These are phyloP conservation scores for Lasiommata megera DNA, from an alignment of 2,888 invertebrate genomes.

Conservation along the genomic window DNA sequence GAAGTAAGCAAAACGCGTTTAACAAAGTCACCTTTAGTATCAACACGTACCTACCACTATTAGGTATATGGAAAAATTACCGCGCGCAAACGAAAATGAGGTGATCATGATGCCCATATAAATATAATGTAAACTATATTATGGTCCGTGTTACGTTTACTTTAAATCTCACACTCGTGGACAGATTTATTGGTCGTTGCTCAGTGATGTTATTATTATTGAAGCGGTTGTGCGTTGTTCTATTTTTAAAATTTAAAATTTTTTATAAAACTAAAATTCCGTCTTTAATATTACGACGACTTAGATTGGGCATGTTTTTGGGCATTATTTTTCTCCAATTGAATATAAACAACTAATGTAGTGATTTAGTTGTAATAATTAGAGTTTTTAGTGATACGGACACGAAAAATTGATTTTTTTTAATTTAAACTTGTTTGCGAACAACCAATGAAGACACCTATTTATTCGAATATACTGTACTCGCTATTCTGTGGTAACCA, in stretches of 20 bases:
- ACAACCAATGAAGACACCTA: constrained; percentile 25
- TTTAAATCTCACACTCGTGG: background rate
- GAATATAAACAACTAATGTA: constrained; percentile 22
- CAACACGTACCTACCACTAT: no score
- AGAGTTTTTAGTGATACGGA: constrained; percentile 3
- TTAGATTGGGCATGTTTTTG: constrained; percentile 44
- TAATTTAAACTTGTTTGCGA: background rate
- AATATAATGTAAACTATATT: background rate
- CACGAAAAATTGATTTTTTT: background rate
- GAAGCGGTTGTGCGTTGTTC: constrained; percentile 69
- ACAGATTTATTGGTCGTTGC: constrained; percentile 49
- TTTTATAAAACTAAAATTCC: constrained; percentile 54
- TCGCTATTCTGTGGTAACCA: constrained; percentile 52
- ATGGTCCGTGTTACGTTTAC: background rate
- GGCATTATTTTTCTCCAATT: constrained; percentile 13
- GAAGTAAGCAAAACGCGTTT: background rate
- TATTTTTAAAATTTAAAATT: constrained; percentile 48
- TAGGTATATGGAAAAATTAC: no score
- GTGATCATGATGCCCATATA: no score
- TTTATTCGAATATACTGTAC: constrained; percentile 43
- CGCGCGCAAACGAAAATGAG: no score
- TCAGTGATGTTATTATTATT: constrained; percentile 51
- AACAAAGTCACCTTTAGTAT: background rate
- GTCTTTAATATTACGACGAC: constrained; percentile 66
- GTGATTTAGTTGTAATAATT: constrained; percentile 13